These are phyloP conservation scores for Rhynchopsitta pachyrhyncha DNA, from an alignment of 2,113 vertebrate genomes.

Conservation along the genomic window DNA sequence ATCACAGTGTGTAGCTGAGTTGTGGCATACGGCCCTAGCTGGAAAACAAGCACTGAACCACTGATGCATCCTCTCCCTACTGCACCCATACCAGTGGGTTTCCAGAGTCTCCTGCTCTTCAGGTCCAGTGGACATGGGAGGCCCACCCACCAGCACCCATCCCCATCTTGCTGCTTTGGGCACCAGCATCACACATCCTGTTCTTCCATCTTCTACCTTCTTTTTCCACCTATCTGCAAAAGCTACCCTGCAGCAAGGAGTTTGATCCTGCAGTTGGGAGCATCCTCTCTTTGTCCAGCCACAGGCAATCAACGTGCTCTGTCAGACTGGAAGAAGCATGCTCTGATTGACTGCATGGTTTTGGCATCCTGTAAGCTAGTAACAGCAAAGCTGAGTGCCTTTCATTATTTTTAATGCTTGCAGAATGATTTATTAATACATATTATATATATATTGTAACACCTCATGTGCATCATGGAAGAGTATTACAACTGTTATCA, in stretches of 20 bases:
- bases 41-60: not conserved
- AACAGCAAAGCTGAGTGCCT: not conserved
- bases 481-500: not conserved
- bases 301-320: accelerated
- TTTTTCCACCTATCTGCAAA: not conserved
- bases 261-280: accelerated
- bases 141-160: not conserved
- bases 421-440: not conserved
- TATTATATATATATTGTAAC: not conserved
- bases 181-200: accelerated
- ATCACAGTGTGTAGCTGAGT: not conserved
- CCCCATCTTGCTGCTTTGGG: not conserved
- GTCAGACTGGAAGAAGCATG: not conserved
- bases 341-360: accelerated
- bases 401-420: not conserved
- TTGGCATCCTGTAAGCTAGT: not conserved
- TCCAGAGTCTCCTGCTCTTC: not conserved
- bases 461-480: accelerated
- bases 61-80: not conserved
- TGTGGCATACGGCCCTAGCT: not conserved
- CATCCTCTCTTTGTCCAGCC: not conserved
- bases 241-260: not conserved
- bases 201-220: not conserved
- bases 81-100: accelerated
- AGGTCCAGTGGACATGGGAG: not conserved